phyloP scores from a whole-genome alignment of 2,113 vertebrate genomes.

The Caloenas nicobarica region DNA sequence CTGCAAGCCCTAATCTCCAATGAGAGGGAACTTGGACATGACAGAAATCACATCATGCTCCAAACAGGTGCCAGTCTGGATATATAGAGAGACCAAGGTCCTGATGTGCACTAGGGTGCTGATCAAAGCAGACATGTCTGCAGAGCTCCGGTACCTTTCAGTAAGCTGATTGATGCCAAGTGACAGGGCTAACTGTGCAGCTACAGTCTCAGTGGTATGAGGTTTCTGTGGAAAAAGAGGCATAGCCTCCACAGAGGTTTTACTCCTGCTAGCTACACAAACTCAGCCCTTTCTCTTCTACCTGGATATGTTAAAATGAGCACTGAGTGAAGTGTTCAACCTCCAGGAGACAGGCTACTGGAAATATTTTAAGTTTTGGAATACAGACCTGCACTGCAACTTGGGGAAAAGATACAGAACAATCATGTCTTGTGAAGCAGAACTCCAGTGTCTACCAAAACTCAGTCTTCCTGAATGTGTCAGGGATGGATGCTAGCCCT shows the following conservation, averaged over 20 bases:
- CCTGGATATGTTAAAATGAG: background rate
- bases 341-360: background rate
- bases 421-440: background rate
- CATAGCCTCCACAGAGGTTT: background rate
- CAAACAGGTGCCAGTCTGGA: background rate
- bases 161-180: background rate
- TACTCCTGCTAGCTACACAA: background rate
- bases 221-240: background rate
- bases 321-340: background rate
- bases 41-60: background rate
- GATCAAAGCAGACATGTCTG: background rate
- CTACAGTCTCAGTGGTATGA: background rate
- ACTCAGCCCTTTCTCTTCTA: background rate
- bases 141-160: background rate
- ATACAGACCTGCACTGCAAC: background rate
- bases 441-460: background rate
- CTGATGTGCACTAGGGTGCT: background rate
- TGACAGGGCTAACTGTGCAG: background rate
- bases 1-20: background rate
- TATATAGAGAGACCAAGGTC: background rate
- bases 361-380: background rate
- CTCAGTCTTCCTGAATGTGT: background rate
- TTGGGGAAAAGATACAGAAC: background rate
- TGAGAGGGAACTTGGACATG: background rate
- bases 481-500: background rate